Conservation (phyloP, 2,113 vertebrate genomes). For the Laterallus jamaicensis region DNA sequence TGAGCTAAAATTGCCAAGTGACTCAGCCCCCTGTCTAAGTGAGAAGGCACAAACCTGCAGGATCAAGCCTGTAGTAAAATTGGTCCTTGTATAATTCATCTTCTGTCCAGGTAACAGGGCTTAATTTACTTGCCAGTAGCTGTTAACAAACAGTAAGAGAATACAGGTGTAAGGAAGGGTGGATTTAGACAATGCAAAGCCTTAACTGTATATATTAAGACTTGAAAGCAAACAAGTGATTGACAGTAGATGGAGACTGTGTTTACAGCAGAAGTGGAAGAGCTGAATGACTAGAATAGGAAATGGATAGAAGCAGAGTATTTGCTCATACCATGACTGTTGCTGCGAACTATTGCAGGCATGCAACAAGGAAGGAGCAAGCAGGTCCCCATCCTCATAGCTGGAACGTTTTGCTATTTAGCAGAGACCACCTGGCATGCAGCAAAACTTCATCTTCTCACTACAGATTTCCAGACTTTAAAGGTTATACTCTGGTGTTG, state of each 20-base stretch:
- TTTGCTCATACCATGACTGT: not conserved
- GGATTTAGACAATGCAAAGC: not conserved
- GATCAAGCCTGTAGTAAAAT: not conserved
- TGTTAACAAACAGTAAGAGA: not conserved
- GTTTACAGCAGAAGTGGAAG: not conserved
- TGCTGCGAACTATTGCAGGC: not conserved
- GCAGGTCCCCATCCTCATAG: not conserved
- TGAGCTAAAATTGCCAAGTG: not conserved
- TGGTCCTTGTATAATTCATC: not conserved
- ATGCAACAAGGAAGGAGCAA: not conserved
- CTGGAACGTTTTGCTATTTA: not conserved
- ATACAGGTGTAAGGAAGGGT: not conserved
- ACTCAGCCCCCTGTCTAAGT: not conserved
- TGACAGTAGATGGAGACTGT: not conserved
- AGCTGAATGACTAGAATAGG: not conserved
- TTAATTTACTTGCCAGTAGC: not conserved
- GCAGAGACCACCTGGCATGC: not conserved
- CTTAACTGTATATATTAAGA: not conserved
- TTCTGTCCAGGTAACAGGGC: not conserved
- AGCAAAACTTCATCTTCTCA: not conserved
- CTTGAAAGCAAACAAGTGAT: not conserved
- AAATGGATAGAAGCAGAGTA: not conserved
- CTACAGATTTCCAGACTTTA: not conserved
- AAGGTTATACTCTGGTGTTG: not conserved
- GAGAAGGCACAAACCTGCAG: not conserved